These are phyloP conservation scores for Campylomormyrus numenius DNA, from an alignment of 2,113 vertebrate genomes.

Conservation along the genomic window DNA sequence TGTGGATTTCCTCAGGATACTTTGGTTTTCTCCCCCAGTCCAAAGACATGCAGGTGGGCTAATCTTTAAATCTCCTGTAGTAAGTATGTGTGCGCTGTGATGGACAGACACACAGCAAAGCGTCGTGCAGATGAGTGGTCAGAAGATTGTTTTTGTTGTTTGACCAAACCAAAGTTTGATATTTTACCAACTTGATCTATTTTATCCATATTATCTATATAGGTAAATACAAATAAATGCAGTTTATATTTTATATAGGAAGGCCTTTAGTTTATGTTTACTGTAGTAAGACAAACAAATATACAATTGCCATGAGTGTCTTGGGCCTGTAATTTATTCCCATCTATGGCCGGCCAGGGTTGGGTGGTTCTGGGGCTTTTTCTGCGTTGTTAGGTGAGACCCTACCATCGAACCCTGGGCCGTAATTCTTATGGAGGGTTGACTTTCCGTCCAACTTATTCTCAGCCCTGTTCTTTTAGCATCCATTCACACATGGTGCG, in stretches of 20 bases:
- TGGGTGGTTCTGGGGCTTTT: neutral
- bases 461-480: neutral
- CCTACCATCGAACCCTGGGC: neutral
- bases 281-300: neutral
- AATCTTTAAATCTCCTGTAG: neutral
- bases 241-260: neutral
- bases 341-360: neutral
- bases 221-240: neutral
- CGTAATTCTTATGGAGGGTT: neutral
- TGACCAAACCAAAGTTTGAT: neutral
- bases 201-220: neutral
- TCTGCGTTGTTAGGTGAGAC: neutral
- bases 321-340: neutral
- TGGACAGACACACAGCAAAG: neutral
- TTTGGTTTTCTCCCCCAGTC: neutral
- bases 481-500: neutral
- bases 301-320: neutral
- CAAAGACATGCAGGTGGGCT: neutral
- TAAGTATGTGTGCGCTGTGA: neutral
- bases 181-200: neutral
- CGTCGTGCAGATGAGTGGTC: neutral
- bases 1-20: neutral
- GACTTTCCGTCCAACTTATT: neutral
- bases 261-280: neutral
- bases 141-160: neutral